Conservation (phyloP, 2,113 vertebrate species). For the Montifringilla adamsi region DNA sequence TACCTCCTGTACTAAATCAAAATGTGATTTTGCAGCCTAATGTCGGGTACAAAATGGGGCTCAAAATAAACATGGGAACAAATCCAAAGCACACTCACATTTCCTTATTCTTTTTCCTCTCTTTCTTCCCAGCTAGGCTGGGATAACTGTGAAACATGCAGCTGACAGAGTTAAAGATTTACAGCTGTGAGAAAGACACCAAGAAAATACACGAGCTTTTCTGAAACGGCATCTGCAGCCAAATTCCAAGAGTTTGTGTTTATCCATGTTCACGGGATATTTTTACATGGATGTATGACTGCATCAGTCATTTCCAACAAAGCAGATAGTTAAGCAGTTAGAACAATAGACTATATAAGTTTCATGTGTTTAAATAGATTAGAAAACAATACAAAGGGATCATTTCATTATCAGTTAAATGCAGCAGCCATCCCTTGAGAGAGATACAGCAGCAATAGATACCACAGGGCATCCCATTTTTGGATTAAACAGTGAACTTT, state of each 20-base stretch:
- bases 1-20: neutral
- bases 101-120: slow-evolving; percentile 1
- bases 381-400: slow-evolving; percentile 4
- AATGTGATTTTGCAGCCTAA: neutral
- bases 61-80: slow-evolving; percentile 3
- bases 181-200: neutral
- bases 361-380: neutral
- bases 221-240: neutral
- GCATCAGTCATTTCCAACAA: neutral
- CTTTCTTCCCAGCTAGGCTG: neutral
- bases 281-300: neutral
- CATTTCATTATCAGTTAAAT: neutral
- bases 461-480: neutral
- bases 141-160: neutral
- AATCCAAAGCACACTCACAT: slow-evolving; percentile 16
- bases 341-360: neutral
- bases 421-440: neutral
- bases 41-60: neutral
- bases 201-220: neutral
- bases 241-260: neutral
- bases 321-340: neutral
- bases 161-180: neutral
- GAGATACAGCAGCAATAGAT: neutral
- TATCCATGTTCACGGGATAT: neutral
- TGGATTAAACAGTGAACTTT: neutral